Base-by-base conservation (phyloP, 1,140 invertebrate genomes). In the Heliconius nattereri region DNA sequence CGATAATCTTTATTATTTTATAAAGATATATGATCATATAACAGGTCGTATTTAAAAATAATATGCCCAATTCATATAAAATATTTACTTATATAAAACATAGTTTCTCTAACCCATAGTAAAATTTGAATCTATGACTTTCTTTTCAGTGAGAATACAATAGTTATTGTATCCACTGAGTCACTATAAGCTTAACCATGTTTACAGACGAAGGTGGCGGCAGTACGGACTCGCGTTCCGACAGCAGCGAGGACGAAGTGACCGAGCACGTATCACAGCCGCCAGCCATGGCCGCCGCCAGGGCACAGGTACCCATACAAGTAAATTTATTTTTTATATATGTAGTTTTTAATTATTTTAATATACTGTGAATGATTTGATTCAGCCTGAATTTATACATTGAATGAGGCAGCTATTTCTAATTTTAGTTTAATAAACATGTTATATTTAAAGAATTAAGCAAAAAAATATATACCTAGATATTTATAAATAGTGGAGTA, bases 181-280 rank as follows among this genome's bases (percentile, higher is more conserved):
- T 16, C 40, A 45, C 13, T 45, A 45, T 45, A 45, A 16, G 13
- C 1, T 45, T 45, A 45, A 45, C 20, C 19, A 37, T 49, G 32
- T 71, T 13, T 76, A 16, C 90, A 94, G 94, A 95, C 92, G 94
- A 94, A 81, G 92, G 89, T 79, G 92, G 90, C 84, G 92, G 93
- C 84, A 94, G 94, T 83, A 93, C 92, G 77, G 92, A 92, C 79
- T 90, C 87, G 45, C 85, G 89, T 76, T 88, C 91, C 32, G 92
- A 94, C 86, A 92, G 92, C 85, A 93, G 91, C 81, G 91, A 94
- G 84, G 92, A 93, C 91, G 91, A 93, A 85, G 92, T 93, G 79
- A 92, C 91, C 29, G 91, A 92, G 81, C 90, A 92, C 92, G 90
- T 89, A 84, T 84, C 90, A 79, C 85, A 87, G 76, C 85, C 91